These are phyloP conservation scores for Sminthurinus aureus DNA, from an alignment of 2,888 invertebrate genomes.

Conservation along the genomic window DNA sequence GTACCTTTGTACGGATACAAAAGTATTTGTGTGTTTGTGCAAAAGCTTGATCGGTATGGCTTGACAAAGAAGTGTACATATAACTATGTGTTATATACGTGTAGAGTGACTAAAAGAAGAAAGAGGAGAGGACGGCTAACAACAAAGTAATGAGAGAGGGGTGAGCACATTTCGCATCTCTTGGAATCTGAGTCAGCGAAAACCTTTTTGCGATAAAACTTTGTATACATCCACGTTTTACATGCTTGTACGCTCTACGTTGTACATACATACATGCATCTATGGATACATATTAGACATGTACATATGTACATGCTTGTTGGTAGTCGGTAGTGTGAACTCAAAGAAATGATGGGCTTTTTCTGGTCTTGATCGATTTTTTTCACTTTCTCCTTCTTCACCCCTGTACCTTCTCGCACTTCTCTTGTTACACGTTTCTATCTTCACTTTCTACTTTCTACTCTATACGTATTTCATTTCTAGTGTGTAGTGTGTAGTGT, in stretches of 20 bases:
- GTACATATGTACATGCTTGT: not conserved
- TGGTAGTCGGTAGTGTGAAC: not conserved
- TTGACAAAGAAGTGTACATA: too few relatives aligned
- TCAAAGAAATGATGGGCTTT: constrained; percentile 34
- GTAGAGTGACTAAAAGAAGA: not conserved
- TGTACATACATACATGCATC: too few relatives aligned
- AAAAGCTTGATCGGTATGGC: too few relatives aligned
- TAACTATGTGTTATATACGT: not conserved
- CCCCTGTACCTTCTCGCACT: not conserved
- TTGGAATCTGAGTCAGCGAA: constrained; percentile 28
- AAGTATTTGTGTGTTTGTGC: too few relatives aligned
- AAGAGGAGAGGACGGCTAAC: constrained; percentile 14
- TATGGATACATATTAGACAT: too few relatives aligned
- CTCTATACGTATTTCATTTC: not conserved
- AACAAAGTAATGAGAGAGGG: constrained; percentile 22
- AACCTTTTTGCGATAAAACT: constrained; percentile 13
- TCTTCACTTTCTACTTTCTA: not conserved
- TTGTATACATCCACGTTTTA: not conserved
- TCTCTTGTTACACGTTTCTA: not conserved
- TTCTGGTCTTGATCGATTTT: constrained; percentile 37
- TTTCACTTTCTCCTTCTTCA: constrained; percentile 13
- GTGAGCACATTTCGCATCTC: constrained; percentile 27
- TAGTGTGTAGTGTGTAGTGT: not conserved
- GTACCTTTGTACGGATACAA: too few relatives aligned
- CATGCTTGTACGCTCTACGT: not conserved